A percentile compares a stretch with the other conserved stretches of the same genome.
These are phyloP conservation scores for Hylomyscus alleni DNA, from an alignment of 2,797 vertebrate genomes.

Conservation along the genomic window DNA sequence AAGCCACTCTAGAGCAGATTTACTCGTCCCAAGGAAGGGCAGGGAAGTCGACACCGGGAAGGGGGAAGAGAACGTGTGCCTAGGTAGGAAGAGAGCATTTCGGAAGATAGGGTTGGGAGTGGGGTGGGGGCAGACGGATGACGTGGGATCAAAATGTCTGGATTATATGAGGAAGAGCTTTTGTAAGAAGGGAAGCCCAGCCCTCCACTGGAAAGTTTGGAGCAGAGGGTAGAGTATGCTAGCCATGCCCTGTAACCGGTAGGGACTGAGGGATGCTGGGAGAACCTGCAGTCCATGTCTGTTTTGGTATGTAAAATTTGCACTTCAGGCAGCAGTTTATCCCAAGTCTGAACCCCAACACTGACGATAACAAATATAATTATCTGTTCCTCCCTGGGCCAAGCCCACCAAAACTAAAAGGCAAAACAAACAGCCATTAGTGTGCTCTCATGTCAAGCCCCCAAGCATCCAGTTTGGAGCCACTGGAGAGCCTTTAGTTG, in stretches of 20 bases:
- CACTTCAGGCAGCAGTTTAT: too few species aligned
- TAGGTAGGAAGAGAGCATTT: background rate
- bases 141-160: background rate
- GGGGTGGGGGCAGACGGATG: background rate
- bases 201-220: background rate
- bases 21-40: background rate
- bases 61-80: background rate
- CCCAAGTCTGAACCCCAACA: too few species aligned
- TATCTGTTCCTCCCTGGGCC: background rate
- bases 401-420: background rate
- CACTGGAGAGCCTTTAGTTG: background rate
- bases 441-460: background rate
- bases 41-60: background rate
- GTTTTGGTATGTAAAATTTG: background rate
- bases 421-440: background rate
- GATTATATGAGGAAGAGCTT: background rate
- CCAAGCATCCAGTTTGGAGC: background rate
- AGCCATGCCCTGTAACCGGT: background rate
- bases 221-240: background rate
- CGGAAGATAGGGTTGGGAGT: background rate
- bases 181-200: background rate
- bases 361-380: background rate
- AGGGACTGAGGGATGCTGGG: background rate
- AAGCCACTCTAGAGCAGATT: background rate
- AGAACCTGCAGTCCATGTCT: background rate